Evolutionary conservation across 2,113 vertebrate species (phyloP).

Genomic region (Hystrix cristata): DNA sequence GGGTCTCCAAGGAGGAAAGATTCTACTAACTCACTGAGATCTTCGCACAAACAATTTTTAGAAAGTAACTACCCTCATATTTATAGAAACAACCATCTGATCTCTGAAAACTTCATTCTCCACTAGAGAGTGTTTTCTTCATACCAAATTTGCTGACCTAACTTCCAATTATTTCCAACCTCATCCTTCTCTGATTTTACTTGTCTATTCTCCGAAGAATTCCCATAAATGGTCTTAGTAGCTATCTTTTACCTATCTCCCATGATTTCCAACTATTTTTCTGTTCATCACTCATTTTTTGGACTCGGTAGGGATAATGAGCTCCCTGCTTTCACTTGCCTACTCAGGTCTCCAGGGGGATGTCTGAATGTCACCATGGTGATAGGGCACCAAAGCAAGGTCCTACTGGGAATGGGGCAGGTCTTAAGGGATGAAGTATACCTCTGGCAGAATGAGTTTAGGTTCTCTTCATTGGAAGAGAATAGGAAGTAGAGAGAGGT

Average conservation of each 20-base stretch:
- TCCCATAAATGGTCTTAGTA: slow-evolving; percentile 50
- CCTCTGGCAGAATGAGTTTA: slow-evolving; percentile 17
- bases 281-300: slow-evolving; percentile 25
- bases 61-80: slow-evolving; percentile 10
- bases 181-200: slow-evolving; percentile 63
- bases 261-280: slow-evolving; percentile 44
- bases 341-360: slow-evolving; percentile 53
- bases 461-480: slow-evolving; percentile 19
- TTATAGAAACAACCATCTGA: slow-evolving; percentile 18
- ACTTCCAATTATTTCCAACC: slow-evolving; percentile 66
- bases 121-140: slow-evolving; percentile 42
- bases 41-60: not conserved
- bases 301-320: slow-evolving; percentile 61
- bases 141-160: slow-evolving; percentile 51
- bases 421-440: not conserved
- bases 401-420: slow-evolving; percentile 1
- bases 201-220: slow-evolving; percentile 61
- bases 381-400: not conserved
- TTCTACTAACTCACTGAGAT: not conserved
- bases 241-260: slow-evolving; percentile 41
- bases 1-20: not conserved
- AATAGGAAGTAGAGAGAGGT: slow-evolving; percentile 24
- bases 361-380: slow-evolving; percentile 64
- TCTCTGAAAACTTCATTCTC: slow-evolving; percentile 30
- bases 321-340: slow-evolving; percentile 43